Base-by-base conservation (phyloP, 2,797 vertebrate species). In the Molossus molossus region DNA sequence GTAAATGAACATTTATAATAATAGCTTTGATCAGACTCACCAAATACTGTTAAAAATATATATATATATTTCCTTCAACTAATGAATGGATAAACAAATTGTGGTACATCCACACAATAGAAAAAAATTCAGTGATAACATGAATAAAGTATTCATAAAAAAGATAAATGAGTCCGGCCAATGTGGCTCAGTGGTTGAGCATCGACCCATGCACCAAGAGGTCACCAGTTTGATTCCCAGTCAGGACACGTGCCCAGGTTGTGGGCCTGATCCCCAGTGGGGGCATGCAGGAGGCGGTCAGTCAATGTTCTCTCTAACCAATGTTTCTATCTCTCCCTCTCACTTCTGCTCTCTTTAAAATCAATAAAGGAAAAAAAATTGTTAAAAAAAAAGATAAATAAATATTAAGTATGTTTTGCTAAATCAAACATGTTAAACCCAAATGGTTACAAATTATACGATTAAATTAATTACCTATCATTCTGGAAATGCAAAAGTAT, bases 91-190 rank as follows among this genome's bases (percentile, higher is more conserved):
- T 73, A 91, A 45, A 45, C 40, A 45, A 82, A 64, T 18, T 27
- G 4, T 27, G 27, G 6, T 37, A 65, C 5, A 73, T 25, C 9
- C 20, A 80, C 5, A 76, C 9, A 86, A 69, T 91, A 1, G 27
- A 83, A 84, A 48, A 75, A 94, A 93, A 84, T 84, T 73, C 27
- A 91, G 27, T 73, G 27, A 80, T 84, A 87, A 93, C 45, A 87
- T 73, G 83, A 33, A 17, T 37, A 5, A 89, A 62, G 9, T 77
- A 87, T 75, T 76, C 6, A 91, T 64, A 67, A 91, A 58, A 95
- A 85, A 62, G 6, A 50, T 64, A 40, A 23, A 17, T 79, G 3
- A 57, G 33, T 33, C 33, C 33, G 33, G 33, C 33, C 33, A 33
- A 33, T 33, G 33, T 33, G 33, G 33, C 33, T 33, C 33, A 33